Evolutionary conservation across 2,888 invertebrate genomes (phyloP), one percentile per base, ranked within the genome.

Genomic region (Dicyrtomina minuta): DNA sequence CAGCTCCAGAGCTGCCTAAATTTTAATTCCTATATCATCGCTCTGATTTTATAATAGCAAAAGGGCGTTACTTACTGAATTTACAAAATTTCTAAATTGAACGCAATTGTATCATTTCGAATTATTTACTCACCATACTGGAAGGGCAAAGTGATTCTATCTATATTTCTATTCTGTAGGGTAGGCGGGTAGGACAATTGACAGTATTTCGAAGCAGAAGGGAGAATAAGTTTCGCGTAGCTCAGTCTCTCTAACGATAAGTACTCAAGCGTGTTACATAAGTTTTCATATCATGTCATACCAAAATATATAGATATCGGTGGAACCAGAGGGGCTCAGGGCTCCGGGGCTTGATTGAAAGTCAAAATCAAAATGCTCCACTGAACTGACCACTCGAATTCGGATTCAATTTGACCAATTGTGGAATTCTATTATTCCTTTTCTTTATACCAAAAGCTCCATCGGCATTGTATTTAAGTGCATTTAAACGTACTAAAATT

Each of bases 371-470:
- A 46, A 61, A 61, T 61, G 61, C 46, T 61, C 61, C 46, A 61
- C 61, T 61, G n/a, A n/a, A n/a, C n/a, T n/a, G 61, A 61, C 61
- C 61, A 61, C 61, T 61, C 61, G 46, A 61, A 61, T 61, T 61
- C 61, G 46, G n/a, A n/a, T n/a, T n/a, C n/a, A 61, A 33, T 58
- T 61, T 61, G 61, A 61, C 61, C 61, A 61, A 61, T 61, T 61
- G 61, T 61, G 44, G 44, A 44, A 61, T 61, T 60, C 44, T 44
- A 60, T 60, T 60, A 59, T 59, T 59, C 15, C n/a, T 17, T 44
- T 60, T 56, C 56, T n/a, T n/a, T n/a, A n/a, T n/a, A n/a, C n/a
- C n/a, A n/a, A n/a, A n/a, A n/a, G n/a, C n/a, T n/a, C n/a, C n/a
- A n/a, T n/a, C n/a, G n/a, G n/a, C n/a, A n/a, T n/a, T n/a, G n/a